Base-by-base conservation (phyloP, 1,140 invertebrate species). In the Lepidostoma basale region DNA sequence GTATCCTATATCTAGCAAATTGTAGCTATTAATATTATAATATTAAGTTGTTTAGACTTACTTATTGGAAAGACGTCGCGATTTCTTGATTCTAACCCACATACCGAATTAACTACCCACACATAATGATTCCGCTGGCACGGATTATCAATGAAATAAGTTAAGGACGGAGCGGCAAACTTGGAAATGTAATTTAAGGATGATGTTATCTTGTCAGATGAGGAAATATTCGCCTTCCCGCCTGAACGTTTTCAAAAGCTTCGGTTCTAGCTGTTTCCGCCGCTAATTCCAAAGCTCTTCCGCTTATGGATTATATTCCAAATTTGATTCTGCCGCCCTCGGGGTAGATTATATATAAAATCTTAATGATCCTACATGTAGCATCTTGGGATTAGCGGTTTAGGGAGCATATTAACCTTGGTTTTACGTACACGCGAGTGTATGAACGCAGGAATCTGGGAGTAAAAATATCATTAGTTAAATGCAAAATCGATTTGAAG, bases 251-350 rank as follows among this genome's bases (percentile, higher is more conserved):
- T 54, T 28, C 26, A 54, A 54, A 54, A 54, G 49, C 49, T 54
- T 54, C 26, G 20, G 49, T 54, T 54, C 30, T 28, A 54, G 49
- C 25, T 54, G 26, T 54, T 54, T 54, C 49, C 49, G 23, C 49
- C 49, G 49, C 49, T 54, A 54, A 54, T 54, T 54, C 26, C 18
- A 28, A 28, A 30, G 49, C 49, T 54, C 49, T 30, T 54, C 49
- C 49, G 25, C 49, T 54, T 54, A 54, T 16, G 49, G 14, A 14
- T 54, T 12, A 54, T 16, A 54, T 54, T 30, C 23, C 26, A 54
- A 54, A 54, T 54, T 54, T 28, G 49, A 54, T 54, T 47, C 26
- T 16, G n/a, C 25, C 14, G 5, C 25, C 6, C 12, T 6, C 8
- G 45, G 23, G n/a, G 39, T 40, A 40, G 39, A n/a, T n/a, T 36